Evolutionary conservation across 1,140 invertebrate genomes (phyloP), one percentile per base, ranked within the genome.

Genomic region (Drosophila prosaltans): DNA sequence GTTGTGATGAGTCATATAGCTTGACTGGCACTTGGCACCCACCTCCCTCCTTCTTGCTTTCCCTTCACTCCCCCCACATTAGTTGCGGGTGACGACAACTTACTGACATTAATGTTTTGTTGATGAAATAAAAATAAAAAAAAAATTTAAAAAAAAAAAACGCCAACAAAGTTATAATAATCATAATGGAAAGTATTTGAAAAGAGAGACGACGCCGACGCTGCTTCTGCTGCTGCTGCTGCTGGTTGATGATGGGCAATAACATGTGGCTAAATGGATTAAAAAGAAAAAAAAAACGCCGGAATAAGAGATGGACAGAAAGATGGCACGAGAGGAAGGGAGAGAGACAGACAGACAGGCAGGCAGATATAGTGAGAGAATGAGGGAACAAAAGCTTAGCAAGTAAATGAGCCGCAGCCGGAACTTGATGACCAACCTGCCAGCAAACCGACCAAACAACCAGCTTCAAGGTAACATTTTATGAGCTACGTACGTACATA

Each of bases 121-220:
- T 86, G 83, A 86, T 88, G 83, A 74, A 78, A 71, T 69, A 83
- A 45, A 78, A 82, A n/a, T 21, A 45, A 6, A 8, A 21, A 4
- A 16, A 65, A 80, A 80, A 69, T 16, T 0, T 16, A 88, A 77
- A 74, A 69, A 73, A 69, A 73, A 65, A 80, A 80, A 69, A 88
- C 54, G 58, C 61, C 26, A 63, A 67, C 66, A 69, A 80, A 73
- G 74, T 72, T 72, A 85, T 81, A 81, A 88, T 86, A 78, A 78
- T 73, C 78, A 89, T 89, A 88, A 89, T 89, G 85, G 81, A 89
- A 89, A 90, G 84, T 89, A 88, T 90, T 89, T 80, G 60, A 66
- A 51, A 74, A 76, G 82, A 85, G 81, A 73, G 78, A 80, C 70
- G 67, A 65, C 65, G 24, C 24, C 24, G 28, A 2, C 21, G 36